Evolutionary conservation across 2,797 vertebrate species (phyloP).

Genomic region (Esox masquinongy): DNA sequence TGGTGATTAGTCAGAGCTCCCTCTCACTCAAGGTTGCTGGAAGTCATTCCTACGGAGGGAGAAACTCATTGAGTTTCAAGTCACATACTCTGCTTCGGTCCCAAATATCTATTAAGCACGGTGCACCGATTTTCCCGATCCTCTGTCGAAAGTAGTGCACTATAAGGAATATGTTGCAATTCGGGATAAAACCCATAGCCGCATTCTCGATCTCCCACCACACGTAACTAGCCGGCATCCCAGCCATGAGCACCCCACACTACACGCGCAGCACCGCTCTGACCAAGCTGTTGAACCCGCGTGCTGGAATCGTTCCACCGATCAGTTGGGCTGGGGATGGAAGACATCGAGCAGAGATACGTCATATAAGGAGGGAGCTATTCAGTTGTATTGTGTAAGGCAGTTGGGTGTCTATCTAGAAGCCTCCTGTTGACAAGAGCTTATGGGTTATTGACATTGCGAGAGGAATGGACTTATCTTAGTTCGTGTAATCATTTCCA

Average conservation of each 20-base stretch:
- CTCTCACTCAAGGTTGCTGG: conserved; percentile 15
- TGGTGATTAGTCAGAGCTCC: not conserved
- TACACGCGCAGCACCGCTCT: not conserved
- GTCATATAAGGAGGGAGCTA: no score
- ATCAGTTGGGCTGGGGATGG: not conserved
- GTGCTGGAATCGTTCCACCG: not conserved
- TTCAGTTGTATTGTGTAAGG: no score
- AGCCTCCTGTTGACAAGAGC: no score
- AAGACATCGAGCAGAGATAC: not conserved
- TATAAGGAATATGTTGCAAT: not conserved
- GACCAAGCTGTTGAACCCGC: not conserved
- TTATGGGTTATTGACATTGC: no score
- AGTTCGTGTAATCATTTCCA: no score
- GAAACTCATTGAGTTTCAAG: conserved; percentile 15
- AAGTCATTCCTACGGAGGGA: conserved; percentile 12
- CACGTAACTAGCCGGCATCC: not conserved
- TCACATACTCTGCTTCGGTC: conserved; percentile 21
- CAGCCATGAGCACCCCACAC: not conserved
- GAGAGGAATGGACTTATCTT: no score
- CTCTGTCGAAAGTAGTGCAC: not conserved
- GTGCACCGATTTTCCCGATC: not conserved
- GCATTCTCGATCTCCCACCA: not conserved
- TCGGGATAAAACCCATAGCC: not conserved
- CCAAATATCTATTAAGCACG: not conserved
- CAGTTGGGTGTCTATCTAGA: no score